phyloP scores from a whole-genome alignment of 1,140 invertebrate genomes.

The Dendroctonus valens region DNA sequence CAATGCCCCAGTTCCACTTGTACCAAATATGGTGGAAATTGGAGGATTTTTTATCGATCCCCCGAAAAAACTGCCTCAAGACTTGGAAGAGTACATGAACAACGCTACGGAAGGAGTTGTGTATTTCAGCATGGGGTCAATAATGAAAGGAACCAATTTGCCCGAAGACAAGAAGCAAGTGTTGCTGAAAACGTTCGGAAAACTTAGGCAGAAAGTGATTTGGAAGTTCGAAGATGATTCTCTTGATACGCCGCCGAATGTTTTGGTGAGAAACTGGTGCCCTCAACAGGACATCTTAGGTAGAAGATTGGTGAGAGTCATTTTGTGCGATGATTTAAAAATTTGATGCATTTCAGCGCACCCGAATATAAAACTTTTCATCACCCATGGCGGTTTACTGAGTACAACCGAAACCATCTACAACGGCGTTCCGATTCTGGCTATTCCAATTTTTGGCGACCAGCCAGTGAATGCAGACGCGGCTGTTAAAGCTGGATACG shows the following conservation, averaged over 20 bases:
- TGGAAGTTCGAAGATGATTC: conserved; percentile 56
- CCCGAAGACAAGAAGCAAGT: conserved; percentile 45
- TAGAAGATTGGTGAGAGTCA: conserved; percentile 48
- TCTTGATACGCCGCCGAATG: conserved; percentile 19
- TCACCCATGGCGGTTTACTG: conserved; percentile 55
- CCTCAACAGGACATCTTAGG: conserved; percentile 37
- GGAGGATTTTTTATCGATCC: conserved; percentile 47
- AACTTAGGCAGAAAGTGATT: conserved; percentile 54
- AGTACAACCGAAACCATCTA: conserved; percentile 70
- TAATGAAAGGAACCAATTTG: conserved; percentile 57
- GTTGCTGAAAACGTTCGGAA: conserved; percentile 52
- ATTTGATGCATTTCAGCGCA: conserved; percentile 23
- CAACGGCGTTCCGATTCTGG: conserved; percentile 69
- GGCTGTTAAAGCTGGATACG: conserved; percentile 52
- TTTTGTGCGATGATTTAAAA: too few species aligned
- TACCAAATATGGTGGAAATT: conserved; percentile 57
- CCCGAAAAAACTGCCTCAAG: conserved; percentile 42
- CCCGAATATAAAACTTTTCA: conserved; percentile 33
- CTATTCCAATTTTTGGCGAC: conserved; percentile 66
- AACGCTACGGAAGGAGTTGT: conserved; percentile 56
- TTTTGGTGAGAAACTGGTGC: conserved; percentile 31
- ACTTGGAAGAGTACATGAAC: conserved; percentile 56
- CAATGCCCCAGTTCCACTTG: conserved; percentile 39
- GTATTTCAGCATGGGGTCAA: conserved; percentile 63
- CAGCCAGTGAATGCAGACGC: conserved; percentile 59